phyloP scores from a whole-genome alignment of 2,888 invertebrate genomes.

The Loripinus fragilis region DNA sequence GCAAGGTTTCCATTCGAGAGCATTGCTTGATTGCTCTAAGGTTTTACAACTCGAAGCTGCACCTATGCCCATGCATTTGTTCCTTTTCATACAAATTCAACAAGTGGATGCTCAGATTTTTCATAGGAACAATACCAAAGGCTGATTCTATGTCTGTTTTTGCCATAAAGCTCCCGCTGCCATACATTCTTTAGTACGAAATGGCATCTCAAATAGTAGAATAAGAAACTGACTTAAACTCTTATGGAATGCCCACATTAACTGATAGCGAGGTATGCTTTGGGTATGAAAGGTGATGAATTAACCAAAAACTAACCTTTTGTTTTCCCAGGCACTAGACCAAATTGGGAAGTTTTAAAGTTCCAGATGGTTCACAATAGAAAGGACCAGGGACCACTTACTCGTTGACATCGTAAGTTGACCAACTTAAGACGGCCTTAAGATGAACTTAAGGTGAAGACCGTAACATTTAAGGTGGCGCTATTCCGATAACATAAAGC shows the following conservation, averaged over 20 bases:
- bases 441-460: too few species aligned
- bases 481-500: too few species aligned
- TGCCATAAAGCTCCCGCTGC: constrained; percentile 15
- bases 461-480: too few species aligned
- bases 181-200: neutral
- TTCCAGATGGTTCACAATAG: too few species aligned
- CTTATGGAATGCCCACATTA: constrained; percentile 19
- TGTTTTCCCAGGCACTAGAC: constrained; percentile 21
- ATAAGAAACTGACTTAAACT: constrained; percentile 21
- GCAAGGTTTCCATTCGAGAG: constrained; percentile 25
- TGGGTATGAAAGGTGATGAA: constrained; percentile 27
- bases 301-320: constrained; percentile 14
- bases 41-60: constrained; percentile 20
- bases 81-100: too few species aligned
- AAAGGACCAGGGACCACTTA: constrained; percentile 9
- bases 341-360: constrained; percentile 22
- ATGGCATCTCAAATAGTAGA: neutral
- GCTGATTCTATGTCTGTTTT: constrained; percentile 38
- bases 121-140: constrained; percentile 24
- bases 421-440: too few species aligned
- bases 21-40: constrained; percentile 33
- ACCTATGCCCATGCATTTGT: constrained; percentile 32
- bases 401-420: too few species aligned
- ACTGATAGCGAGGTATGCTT: neutral
- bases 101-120: too few species aligned